These are phyloP conservation scores for Drosophila truncata DNA, from an alignment of 1,140 invertebrate genomes.

Conservation along the genomic window DNA sequence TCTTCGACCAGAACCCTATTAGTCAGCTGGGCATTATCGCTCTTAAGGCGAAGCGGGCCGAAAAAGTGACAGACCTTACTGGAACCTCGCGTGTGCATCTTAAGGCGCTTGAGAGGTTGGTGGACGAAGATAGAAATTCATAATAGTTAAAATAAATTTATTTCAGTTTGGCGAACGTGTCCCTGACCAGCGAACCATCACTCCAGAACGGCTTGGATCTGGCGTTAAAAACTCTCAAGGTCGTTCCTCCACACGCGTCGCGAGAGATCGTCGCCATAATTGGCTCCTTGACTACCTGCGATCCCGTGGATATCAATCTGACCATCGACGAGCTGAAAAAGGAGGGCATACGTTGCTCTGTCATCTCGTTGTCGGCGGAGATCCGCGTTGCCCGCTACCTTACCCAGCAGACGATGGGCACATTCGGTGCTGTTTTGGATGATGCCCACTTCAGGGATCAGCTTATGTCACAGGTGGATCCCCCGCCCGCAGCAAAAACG, in stretches of 20 bases:
- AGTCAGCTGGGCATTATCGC: slow-evolving; percentile 97
- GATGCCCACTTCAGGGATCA: slow-evolving; percentile 95
- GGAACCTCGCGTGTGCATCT: slow-evolving; percentile 94
- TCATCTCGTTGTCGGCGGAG: slow-evolving; percentile 98
- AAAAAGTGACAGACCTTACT: slow-evolving; percentile 95
- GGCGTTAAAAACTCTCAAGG: slow-evolving; percentile 93
- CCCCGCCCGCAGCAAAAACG: slow-evolving; percentile 93
- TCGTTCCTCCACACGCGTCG: slow-evolving; percentile 96
- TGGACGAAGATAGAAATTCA: not conserved
- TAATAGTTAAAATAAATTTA: not conserved
- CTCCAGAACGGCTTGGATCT: slow-evolving; percentile 97
- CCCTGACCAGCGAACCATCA: slow-evolving; percentile 94
- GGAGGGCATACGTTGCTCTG: slow-evolving; percentile 94
- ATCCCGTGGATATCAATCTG: slow-evolving; percentile 95
- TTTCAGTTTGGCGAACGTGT: slow-evolving; percentile 87
- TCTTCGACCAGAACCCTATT: slow-evolving; percentile 99
- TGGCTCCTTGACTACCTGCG: slow-evolving; percentile 98
- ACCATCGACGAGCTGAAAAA: slow-evolving; percentile 91
- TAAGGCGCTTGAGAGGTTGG: slow-evolving; percentile 88
- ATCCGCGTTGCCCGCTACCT: slow-evolving; percentile 95
- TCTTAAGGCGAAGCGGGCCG: slow-evolving; percentile 97
- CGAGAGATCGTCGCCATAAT: slow-evolving; percentile 96
- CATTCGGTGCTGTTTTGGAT: slow-evolving; percentile 89
- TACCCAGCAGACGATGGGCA: slow-evolving; percentile 90
- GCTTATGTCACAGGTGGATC: slow-evolving; percentile 92